phyloP scores from a whole-genome alignment of 2,888 invertebrate genomes.

The Eupithecia subumbrata region DNA sequence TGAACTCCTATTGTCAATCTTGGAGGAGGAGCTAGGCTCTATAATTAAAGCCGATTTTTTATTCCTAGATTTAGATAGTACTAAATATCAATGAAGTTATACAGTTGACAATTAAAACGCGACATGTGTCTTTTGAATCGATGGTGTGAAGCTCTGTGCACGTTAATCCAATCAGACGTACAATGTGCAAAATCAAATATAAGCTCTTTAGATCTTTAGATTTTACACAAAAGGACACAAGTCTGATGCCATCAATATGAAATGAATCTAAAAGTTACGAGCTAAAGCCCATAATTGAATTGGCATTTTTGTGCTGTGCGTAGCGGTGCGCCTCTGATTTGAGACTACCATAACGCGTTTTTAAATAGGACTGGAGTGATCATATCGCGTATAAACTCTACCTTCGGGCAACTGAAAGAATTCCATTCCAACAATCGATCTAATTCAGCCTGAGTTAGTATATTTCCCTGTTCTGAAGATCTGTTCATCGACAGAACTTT shows the following conservation, averaged over 20 bases:
- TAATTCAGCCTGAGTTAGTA: background rate
- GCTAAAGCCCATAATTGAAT: too few relatives aligned
- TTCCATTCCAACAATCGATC: background rate
- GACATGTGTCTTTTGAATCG: background rate
- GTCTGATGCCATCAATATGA: too few relatives aligned
- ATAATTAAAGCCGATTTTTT: background rate
- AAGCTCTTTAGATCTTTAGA: too few relatives aligned
- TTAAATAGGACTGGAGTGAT: background rate
- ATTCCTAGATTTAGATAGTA: background rate
- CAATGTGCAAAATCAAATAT: too few relatives aligned
- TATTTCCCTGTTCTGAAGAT: background rate
- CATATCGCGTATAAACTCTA: too few relatives aligned
- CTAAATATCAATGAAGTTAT: too few relatives aligned
- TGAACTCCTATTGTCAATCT: background rate
- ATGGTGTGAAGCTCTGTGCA: background rate
- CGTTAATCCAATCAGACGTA: too few relatives aligned
- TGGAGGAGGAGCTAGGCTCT: background rate
- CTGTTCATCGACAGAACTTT: slow-evolving; percentile 25
- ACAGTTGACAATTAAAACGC: too few relatives aligned
- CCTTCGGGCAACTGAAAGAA: background rate
- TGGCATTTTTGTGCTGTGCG: too few relatives aligned
- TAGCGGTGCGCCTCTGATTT: too few relatives aligned
- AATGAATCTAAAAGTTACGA: too few relatives aligned
- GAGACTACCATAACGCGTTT: background rate
- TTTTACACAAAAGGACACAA: too few relatives aligned